Conservation (phyloP, 1,140 invertebrate species). For the Saccostrea echinata region DNA sequence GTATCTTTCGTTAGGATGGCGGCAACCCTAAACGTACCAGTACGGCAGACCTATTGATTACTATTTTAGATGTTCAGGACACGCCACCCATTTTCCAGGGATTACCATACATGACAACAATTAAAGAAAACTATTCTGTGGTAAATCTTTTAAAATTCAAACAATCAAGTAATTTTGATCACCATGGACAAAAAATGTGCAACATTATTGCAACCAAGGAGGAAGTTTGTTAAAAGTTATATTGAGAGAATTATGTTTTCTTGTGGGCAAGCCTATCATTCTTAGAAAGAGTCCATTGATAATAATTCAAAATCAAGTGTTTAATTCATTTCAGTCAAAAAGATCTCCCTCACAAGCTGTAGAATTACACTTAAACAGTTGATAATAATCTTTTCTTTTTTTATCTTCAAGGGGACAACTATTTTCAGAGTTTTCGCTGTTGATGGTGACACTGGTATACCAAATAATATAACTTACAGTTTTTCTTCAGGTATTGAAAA, state of each 20-base stretch:
- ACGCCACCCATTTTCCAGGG: conserved; percentile 42
- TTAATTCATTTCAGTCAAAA: too few relatives aligned
- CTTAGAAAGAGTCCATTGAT: too few relatives aligned
- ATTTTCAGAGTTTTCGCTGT: conserved; percentile 6
- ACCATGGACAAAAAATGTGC: too few relatives aligned
- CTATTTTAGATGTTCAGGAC: conserved; percentile 34
- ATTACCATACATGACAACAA: conserved; percentile 21
- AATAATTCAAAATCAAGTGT: too few relatives aligned
- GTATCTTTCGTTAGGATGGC: background rate
- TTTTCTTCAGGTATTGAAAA: background rate
- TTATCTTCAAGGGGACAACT: background rate
- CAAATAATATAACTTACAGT: conserved; percentile 16
- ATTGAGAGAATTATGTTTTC: too few relatives aligned
- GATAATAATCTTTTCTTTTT: too few relatives aligned
- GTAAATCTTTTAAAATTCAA: background rate
- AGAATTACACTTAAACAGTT: too few relatives aligned
- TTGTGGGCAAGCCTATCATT: too few relatives aligned
- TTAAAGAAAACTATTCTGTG: conserved; percentile 17
- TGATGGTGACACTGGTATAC: conserved; percentile 41
- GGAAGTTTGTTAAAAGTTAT: too few relatives aligned
- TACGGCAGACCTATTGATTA: conserved; percentile 35
- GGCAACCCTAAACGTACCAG: background rate
- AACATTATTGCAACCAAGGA: too few relatives aligned
- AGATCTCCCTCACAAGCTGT: too few relatives aligned
- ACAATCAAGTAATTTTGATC: background rate